A percentile compares a stretch with the other conserved stretches of the same genome.
phyloP scores from a whole-genome alignment of 2,888 invertebrate species.

The Apocheima hispidaria region DNA sequence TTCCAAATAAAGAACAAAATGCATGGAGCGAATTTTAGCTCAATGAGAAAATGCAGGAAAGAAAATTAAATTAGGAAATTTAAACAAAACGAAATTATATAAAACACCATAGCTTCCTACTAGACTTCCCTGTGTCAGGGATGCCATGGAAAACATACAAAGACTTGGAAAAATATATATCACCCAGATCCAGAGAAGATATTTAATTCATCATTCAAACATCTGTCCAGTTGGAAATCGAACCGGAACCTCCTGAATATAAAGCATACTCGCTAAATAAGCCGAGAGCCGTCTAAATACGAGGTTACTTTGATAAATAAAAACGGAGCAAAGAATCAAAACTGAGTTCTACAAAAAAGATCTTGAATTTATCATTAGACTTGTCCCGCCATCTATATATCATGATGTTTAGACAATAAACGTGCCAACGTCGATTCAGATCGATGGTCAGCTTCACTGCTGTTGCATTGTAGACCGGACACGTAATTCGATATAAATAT shows the following conservation, averaged over 20 bases:
- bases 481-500: constrained; percentile 61
- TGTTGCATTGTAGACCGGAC: constrained; percentile 53
- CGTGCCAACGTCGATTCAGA: constrained; percentile 66
- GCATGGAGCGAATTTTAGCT: no score
- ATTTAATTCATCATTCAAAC: no score
- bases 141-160: no score
- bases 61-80: not conserved
- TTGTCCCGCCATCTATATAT: constrained; percentile 24
- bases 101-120: no score
- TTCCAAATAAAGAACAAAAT: constrained; percentile 3
- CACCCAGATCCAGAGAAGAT: no score
- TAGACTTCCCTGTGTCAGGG: no score
- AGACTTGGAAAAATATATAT: no score
- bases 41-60: not conserved
- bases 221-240: no score
- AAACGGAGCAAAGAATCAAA: not conserved
- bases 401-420: constrained; percentile 20
- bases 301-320: no score
- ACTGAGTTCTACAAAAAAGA: not conserved
- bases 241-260: no score
- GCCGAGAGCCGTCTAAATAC: no score
- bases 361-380: constrained; percentile 11
- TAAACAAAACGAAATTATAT: not conserved
- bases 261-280: no score
- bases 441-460: constrained; percentile 49